phyloP scores from a whole-genome alignment of 30 jellyfish, hydroid and myxozoan species.

The Pseudorhiza aurosa region DNA sequence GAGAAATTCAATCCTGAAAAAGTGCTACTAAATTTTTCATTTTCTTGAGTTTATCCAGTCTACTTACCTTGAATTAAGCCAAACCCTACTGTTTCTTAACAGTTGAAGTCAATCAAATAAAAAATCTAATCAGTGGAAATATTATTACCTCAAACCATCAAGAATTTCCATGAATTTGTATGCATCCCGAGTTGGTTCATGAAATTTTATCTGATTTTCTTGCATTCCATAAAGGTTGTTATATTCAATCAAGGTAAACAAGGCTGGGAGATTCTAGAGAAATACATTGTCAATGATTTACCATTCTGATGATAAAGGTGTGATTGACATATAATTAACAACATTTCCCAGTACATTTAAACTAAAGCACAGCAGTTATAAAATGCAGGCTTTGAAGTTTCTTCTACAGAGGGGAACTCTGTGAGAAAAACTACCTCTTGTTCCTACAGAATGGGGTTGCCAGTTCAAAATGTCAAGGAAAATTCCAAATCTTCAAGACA shows the following conservation, averaged over 20 bases:
- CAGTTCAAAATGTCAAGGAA: no score
- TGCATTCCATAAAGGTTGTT: constrained; percentile 47
- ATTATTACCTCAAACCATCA: constrained; percentile 17
- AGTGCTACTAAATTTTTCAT: no score
- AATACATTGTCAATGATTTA: not conserved
- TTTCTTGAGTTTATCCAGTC: no score
- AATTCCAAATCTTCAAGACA: no score
- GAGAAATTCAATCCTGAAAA: no score
- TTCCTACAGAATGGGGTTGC: no score
- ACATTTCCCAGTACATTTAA: not conserved
- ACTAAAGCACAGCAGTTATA: not conserved
- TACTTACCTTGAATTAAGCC: no score
- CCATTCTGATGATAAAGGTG: not conserved
- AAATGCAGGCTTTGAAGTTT: no score
- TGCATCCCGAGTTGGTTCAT: constrained; percentile 76
- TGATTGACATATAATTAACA: not conserved
- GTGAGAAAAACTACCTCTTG: no score
- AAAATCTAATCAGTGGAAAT: not conserved
- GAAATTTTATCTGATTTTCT: constrained; percentile 45
- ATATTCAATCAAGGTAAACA: constrained; percentile 57
- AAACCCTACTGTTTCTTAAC: no score
- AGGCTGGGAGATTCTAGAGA: constrained; percentile 51
- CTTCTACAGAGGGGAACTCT: no score
- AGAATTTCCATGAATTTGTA: constrained; percentile 37
- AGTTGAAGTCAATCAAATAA: not conserved